A percentile compares a stretch with the other conserved stretches of the same genome.
These are phyloP conservation scores for Pyrocoelia pectoralis DNA, from an alignment of 2,888 invertebrate species.

Conservation along the genomic window DNA sequence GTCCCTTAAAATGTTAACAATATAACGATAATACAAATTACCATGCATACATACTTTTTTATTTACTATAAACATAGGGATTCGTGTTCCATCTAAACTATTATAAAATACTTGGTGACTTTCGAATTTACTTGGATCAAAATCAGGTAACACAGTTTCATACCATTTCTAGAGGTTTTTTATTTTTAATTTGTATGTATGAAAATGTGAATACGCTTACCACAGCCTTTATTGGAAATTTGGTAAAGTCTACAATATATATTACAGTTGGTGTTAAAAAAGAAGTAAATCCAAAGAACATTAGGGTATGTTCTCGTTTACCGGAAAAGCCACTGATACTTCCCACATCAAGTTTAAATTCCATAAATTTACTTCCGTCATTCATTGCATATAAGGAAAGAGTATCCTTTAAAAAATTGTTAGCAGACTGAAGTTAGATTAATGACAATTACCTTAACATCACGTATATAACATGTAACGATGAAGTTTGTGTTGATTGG, in stretches of 20 bases:
- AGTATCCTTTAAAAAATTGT: constrained; percentile 70
- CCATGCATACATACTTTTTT: constrained; percentile 69
- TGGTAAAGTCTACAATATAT: constrained; percentile 83
- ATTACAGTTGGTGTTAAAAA: constrained; percentile 91
- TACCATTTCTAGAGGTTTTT: constrained; percentile 79
- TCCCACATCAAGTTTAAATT: constrained; percentile 86
- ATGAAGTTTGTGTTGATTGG: constrained; percentile 88
- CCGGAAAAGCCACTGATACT: constrained; percentile 86
- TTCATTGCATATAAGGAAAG: constrained; percentile 81
- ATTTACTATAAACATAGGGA: constrained; percentile 95
- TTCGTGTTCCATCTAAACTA: constrained; percentile 91
- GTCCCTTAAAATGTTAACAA: constrained; percentile 61
- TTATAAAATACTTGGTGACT: constrained; percentile 91
- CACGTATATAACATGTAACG: constrained; percentile 87
- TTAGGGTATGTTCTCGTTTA: constrained; percentile 83
- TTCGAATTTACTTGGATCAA: constrained; percentile 79
- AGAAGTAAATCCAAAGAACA: constrained; percentile 94
- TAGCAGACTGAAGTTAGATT: background rate
- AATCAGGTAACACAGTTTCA: constrained; percentile 85
- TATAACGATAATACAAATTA: constrained; percentile 5
- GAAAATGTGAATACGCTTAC: constrained; percentile 54
- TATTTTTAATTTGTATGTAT: too few species aligned
- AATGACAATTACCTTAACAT: constrained; percentile 82
- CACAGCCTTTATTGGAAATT: constrained; percentile 68
- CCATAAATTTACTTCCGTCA: constrained; percentile 74